A percentile compares a stretch with the other conserved stretches of the same genome.
These are phyloP conservation scores for Huso huso DNA, from an alignment of 2,797 vertebrate genomes.

Conservation along the genomic window DNA sequence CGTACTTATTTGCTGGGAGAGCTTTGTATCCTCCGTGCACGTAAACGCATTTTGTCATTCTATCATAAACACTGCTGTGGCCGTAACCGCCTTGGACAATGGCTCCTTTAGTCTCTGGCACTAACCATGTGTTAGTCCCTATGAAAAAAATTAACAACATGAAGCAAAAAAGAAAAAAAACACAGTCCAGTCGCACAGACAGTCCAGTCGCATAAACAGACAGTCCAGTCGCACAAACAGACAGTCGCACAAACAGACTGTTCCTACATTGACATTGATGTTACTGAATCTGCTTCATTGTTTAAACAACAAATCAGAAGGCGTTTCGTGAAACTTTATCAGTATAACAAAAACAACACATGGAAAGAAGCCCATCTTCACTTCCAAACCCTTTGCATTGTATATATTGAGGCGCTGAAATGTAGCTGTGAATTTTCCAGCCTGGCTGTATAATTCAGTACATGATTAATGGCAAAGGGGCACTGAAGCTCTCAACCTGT, in stretches of 20 bases:
- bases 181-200: not conserved
- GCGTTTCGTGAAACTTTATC: not conserved
- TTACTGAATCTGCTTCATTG: conserved; percentile 7
- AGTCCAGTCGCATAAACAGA: not conserved
- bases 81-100: conserved; percentile 93
- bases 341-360: conserved; percentile 9
- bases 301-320: not conserved
- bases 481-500: not conserved
- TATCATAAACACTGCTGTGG: conserved; percentile 85
- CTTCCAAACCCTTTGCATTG: too few relatives aligned
- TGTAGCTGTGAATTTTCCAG: too few relatives aligned
- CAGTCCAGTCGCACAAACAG: conserved; percentile 1
- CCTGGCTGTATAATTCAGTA: not conserved
- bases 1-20: conserved; percentile 88
- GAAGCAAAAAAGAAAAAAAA: conserved; percentile 3
- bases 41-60: conserved; percentile 72
- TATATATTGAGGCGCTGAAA: too few relatives aligned
- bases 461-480: conserved; percentile 1
- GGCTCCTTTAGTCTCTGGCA: conserved; percentile 87
- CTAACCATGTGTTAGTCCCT: conserved; percentile 87
- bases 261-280: not conserved
- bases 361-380: not conserved
- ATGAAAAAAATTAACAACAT: conserved; percentile 9
- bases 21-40: conserved; percentile 95
- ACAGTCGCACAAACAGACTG: not conserved